Base-by-base conservation (phyloP, 2,888 invertebrate genomes). In the Pomacea canaliculata region DNA sequence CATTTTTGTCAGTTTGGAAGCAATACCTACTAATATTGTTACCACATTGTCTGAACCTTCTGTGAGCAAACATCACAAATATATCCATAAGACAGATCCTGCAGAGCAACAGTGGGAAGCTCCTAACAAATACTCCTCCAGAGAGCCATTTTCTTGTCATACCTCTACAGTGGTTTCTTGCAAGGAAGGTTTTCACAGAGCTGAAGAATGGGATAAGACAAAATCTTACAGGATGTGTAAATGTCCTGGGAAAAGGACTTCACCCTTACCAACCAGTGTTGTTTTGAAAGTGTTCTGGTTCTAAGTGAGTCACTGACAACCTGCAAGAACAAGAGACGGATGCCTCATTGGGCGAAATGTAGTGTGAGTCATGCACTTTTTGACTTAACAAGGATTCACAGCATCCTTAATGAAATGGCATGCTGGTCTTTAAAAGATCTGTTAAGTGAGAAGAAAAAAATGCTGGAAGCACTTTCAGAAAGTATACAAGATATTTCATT, bases 351-450 rank as follows among this genome's bases (percentile, higher is more conserved):
- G 75, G 70, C 63, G 12, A 9, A 10, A 49, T 76, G 75, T n/a
- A 70, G 46, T 46, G 70, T 66, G 19, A 65, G 59, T 63, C 75
- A 76, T 49, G 75, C 70, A 16, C 65, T 76, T n/a, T 76, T 76
- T 66, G 75, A 76, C 59, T 63, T 76, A 49, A 46, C 59, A 51
- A 63, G 65, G 37, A 65, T 76, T 16, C 56, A 49, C 1, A 1
- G 46, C n/a, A 65, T 76, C 37, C 46, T 76, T 2, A 56, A 19
- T 3, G 70, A 76, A 46, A 76, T 76, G 66, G 49, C 13, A 10
- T 48, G 10, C n/a, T 7, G 10, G 5, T 5, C n/a, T 63, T 63
- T 63, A 10, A 19, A 23, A 12, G 19, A 63, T 27, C n/a, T 63
- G n/a, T 19, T 63, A 2, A 12, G 1, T 23, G 63, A 23, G 27